phyloP scores from a whole-genome alignment of 2,113 vertebrate genomes.

The Uropsilus gracilis region DNA sequence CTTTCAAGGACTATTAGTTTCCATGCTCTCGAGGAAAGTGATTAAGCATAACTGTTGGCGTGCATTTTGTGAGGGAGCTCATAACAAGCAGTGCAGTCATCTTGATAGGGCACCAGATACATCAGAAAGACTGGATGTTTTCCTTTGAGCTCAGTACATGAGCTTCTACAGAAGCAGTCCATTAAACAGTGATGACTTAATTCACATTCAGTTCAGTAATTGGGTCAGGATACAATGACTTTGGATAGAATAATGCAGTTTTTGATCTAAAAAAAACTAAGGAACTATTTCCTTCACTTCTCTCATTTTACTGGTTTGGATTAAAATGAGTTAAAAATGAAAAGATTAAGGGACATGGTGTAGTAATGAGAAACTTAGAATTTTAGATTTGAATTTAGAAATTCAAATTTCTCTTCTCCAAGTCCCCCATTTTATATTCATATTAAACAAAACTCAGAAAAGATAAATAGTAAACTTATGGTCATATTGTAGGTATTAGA shows the following conservation, averaged over 20 bases:
- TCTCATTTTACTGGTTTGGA: not conserved
- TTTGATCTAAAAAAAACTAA: not conserved
- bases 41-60: conserved; percentile 58
- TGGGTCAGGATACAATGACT: conserved; percentile 50
- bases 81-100: conserved; percentile 20
- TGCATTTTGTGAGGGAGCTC: conserved; percentile 31
- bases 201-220: conserved; percentile 53
- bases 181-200: conserved; percentile 54
- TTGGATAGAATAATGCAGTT: conserved; percentile 15
- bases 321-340: not conserved
- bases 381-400: not conserved
- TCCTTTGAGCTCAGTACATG: conserved; percentile 47
- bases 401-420: not conserved
- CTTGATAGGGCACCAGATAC: not conserved
- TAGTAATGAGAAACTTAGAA: not conserved
- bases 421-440: not conserved
- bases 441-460: not conserved
- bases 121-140: conserved; percentile 14
- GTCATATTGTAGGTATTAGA: not conserved
- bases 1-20: conserved; percentile 65
- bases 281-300: not conserved
- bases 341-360: not conserved
- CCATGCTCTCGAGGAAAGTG: conserved; percentile 54
- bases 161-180: not conserved
- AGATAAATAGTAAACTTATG: not conserved